Percentiles rank a stretch among this genome's conserved stretches.
Conservation (phyloP, 2,888 invertebrate species). For the Slavum lentiscoides region DNA sequence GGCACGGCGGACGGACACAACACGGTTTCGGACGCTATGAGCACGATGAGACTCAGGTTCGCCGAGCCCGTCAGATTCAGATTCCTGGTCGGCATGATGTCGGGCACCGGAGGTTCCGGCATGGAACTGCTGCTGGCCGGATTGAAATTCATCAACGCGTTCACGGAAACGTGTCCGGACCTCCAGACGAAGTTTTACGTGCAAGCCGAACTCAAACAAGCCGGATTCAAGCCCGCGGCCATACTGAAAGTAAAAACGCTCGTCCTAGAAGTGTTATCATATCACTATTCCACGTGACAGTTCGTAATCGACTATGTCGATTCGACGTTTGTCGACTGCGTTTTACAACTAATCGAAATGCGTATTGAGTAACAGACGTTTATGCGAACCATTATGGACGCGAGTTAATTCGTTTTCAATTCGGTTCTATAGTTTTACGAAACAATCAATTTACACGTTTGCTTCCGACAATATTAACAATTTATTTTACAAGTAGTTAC, state of each 20-base stretch:
- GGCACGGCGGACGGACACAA: constrained; percentile 73
- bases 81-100: constrained; percentile 85
- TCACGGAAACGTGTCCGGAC: constrained; percentile 75
- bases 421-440: no score
- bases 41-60: constrained; percentile 81
- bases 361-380: no score
- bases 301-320: no score
- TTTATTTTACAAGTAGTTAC: no score
- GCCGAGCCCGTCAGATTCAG: constrained; percentile 92
- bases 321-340: no score
- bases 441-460: no score
- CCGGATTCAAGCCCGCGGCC: constrained; percentile 70
- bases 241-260: constrained; percentile 61
- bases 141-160: constrained; percentile 80
- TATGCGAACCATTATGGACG: no score
- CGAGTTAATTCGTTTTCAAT: no score
- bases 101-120: constrained; percentile 63
- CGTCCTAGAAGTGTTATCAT: no score
- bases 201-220: constrained; percentile 77
- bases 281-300: no score
- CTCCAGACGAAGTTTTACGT: constrained; percentile 79
- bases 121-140: constrained; percentile 79
- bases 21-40: constrained; percentile 86
- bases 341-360: no score
- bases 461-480: no score